Conservation (phyloP, 2,888 invertebrate genomes). For the Agrenia bidenticulata region DNA sequence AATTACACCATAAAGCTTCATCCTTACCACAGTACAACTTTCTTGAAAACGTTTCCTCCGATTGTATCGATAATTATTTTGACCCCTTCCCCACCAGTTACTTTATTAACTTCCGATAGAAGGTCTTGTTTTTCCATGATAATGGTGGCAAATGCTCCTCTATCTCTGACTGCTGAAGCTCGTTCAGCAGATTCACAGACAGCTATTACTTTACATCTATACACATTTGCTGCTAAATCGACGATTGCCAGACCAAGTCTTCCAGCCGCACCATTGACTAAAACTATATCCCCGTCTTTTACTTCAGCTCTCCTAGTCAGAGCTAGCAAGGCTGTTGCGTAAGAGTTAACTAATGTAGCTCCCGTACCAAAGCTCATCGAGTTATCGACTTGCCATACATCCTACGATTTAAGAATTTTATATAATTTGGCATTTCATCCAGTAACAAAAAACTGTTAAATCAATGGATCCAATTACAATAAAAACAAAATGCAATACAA, state of each 20-base stretch:
- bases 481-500: too few relatives aligned
- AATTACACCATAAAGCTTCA: background rate
- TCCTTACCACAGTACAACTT: slow-evolving; percentile 63
- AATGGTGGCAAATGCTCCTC: slow-evolving; percentile 66
- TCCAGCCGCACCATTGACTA: slow-evolving; percentile 61
- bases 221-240: slow-evolving; percentile 69
- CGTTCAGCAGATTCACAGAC: slow-evolving; percentile 64
- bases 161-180: slow-evolving; percentile 40
- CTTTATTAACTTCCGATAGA: slow-evolving; percentile 60
- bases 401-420: slow-evolving; percentile 56
- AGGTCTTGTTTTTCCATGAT: slow-evolving; percentile 62
- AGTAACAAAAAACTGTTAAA: background rate
- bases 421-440: too few relatives aligned
- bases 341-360: slow-evolving; percentile 64
- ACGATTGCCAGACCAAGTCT: slow-evolving; percentile 63
- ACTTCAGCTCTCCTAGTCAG: slow-evolving; percentile 61
- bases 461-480: background rate
- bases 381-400: slow-evolving; percentile 64
- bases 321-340: slow-evolving; percentile 67
- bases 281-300: slow-evolving; percentile 62
- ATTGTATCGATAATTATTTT: slow-evolving; percentile 67
- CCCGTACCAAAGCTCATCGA: slow-evolving; percentile 62
- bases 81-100: slow-evolving; percentile 64
- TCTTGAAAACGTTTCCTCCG: slow-evolving; percentile 64
- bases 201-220: slow-evolving; percentile 69